These are phyloP conservation scores for Parascotia fuliginaria DNA, from an alignment of 2,888 invertebrate genomes.

Conservation along the genomic window DNA sequence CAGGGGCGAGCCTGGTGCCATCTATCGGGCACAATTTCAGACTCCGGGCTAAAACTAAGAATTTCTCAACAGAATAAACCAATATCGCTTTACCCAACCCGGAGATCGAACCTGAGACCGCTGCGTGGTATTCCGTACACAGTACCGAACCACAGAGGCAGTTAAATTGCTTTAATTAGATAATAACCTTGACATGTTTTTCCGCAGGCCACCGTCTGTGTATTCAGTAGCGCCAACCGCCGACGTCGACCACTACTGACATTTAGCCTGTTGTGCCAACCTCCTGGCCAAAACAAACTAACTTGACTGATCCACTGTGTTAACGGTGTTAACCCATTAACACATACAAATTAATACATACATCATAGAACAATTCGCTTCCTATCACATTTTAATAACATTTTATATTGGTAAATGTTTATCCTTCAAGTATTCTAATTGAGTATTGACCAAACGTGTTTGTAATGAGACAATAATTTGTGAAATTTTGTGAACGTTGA, in stretches of 20 bases:
- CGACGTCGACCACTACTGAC: conserved; percentile 79
- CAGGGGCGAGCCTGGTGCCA: no score
- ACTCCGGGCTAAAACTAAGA: no score
- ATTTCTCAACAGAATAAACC: no score
- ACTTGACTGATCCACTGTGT: conserved; percentile 63
- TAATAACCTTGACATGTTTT: background rate
- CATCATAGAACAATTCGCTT: conserved; percentile 26
- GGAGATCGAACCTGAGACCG: no score
- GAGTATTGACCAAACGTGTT: conserved; percentile 46
- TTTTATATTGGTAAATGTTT: conserved; percentile 38
- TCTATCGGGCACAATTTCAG: no score
- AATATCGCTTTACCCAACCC: no score
- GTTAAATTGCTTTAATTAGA: no score
- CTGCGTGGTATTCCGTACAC: no score
- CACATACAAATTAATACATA: conserved; percentile 22
- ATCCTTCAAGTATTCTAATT: conserved; percentile 32
- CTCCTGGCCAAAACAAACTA: conserved; percentile 48
- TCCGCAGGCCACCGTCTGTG: conserved; percentile 76
- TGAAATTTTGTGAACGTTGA: conserved; percentile 33
- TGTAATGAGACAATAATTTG: conserved; percentile 51
- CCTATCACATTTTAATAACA: conserved; percentile 37
- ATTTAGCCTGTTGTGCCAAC: conserved; percentile 63
- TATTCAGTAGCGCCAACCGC: conserved; percentile 76
- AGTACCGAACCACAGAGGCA: no score
- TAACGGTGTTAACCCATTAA: conserved; percentile 45